Evolutionary conservation across 2,797 vertebrate genomes (phyloP), one percentile per base, ranked within the genome.

Genomic region (Eutrigla gurnardus): DNA sequence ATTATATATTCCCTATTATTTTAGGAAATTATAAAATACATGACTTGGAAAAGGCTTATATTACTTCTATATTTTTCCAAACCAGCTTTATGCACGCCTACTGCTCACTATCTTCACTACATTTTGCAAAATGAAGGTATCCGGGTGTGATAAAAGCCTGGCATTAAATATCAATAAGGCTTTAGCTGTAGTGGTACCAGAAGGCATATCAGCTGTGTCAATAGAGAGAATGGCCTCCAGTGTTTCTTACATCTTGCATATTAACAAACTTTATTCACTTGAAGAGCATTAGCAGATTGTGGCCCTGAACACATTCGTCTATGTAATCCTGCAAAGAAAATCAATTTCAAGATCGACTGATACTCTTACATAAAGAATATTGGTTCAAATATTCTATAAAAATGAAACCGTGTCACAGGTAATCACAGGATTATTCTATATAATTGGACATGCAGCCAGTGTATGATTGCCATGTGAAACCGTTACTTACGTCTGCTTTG

Each of bases 291-390:
- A 58, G 72, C 39, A 65, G 49, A 67, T 68, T 7, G 5, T 37
- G 43, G 45, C 13, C 52, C 11, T 61, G 18, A 81, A 73, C 79
- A 78, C 46, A 79, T 75, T 50, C 33, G 76, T 71, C 59, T 18
- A 40, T 72, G 49, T 77, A 47, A 80, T 65, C 43, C 66, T 63
- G 50, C 45, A 60, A 25, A n/a, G 42, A 76, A 85, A 86, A 78
- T 70, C 57, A 50, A 86, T 88, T 78, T 88, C 77, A 72, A 69
- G 71, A 36, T 86, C 71, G 52, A 39, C 11, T 58, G 65, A 75
- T 40, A 69, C 6, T n/a, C 15, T 70, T 45, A 43, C 11, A 17
- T 55, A 65, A 53, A 61, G 40, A 72, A 57, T 46, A 68, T 45
- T 65, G 35, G 25, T 47, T 46, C 17, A 74, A 35, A 65, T 15